phyloP scores from a whole-genome alignment of 1,140 invertebrate species.

The Diachasmimorpha longicaudata region DNA sequence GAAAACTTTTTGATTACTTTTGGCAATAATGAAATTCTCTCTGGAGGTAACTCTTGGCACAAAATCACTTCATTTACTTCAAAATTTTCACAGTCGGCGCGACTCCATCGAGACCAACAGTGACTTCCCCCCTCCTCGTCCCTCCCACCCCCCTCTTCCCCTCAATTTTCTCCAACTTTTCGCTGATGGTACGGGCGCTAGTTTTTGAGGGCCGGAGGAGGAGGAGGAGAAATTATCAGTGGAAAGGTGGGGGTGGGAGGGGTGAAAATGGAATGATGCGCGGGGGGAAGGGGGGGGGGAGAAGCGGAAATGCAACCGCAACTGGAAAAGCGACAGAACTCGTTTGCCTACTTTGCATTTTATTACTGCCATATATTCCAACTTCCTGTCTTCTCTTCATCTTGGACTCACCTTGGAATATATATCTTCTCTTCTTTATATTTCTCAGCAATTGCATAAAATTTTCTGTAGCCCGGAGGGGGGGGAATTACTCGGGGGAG shows the following conservation, averaged over 20 bases:
- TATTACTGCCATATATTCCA: constrained; percentile 26
- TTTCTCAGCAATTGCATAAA: background rate
- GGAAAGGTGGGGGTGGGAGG: background rate
- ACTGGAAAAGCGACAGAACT: constrained; percentile 29
- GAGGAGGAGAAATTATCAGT: background rate
- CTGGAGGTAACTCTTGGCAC: background rate
- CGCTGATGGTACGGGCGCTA: background rate
- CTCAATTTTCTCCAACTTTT: background rate
- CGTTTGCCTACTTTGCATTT: constrained; percentile 30
- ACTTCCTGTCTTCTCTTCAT: constrained; percentile 29
- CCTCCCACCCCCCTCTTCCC: too few species aligned
- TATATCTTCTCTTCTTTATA: background rate
- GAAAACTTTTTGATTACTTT: constrained; percentile 25
- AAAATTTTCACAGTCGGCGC: background rate
- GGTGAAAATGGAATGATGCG: constrained; percentile 3
- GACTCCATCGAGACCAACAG: background rate
- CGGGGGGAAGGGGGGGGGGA: constrained; percentile 5
- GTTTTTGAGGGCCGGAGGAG: background rate
- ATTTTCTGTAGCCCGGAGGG: background rate
- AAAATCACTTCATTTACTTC: constrained; percentile 10
- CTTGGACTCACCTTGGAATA: background rate
- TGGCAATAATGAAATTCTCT: constrained; percentile 16
- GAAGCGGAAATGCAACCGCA: constrained; percentile 27
- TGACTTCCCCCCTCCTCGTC: background rate
- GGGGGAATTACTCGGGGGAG: background rate